Evolutionary conservation across 1,140 invertebrate species (phyloP).

Genomic region (Phocides pigmalion): DNA sequence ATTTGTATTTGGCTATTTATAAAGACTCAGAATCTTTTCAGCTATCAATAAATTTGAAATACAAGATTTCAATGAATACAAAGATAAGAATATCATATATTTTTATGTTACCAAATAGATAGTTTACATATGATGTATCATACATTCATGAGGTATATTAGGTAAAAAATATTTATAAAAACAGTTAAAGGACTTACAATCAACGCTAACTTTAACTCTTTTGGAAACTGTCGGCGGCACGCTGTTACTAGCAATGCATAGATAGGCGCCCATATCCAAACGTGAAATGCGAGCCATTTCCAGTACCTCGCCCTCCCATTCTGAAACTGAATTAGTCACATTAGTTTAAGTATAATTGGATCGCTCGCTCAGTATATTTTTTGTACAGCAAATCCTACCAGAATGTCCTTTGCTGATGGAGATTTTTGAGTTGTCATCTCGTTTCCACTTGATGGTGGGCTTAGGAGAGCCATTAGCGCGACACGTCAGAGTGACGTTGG

Average conservation of each 20-base stretch:
- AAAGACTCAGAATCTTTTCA: too few relatives aligned
- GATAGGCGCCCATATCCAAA: constrained; percentile 95
- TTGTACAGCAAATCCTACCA: constrained; percentile 82
- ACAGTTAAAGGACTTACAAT: constrained; percentile 90
- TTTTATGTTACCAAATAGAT: too few relatives aligned
- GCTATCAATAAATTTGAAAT: too few relatives aligned
- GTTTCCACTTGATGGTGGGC: constrained; percentile 95
- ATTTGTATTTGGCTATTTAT: too few relatives aligned
- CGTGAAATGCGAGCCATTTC: constrained; percentile 94
- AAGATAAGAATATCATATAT: too few relatives aligned
- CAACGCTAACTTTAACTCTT: constrained; percentile 96
- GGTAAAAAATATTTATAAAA: neutral
- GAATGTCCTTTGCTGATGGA: constrained; percentile 91
- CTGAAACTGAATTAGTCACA: constrained; percentile 85
- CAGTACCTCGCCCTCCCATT: constrained; percentile 93
- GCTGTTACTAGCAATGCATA: constrained; percentile 93
- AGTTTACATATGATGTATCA: too few relatives aligned
- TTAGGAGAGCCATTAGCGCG: constrained; percentile 94
- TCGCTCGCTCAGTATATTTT: constrained; percentile 34
- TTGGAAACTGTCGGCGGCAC: constrained; percentile 93
- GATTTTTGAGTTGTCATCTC: constrained; percentile 93
- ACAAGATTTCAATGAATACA: too few relatives aligned
- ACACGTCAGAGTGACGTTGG: constrained; percentile 94
- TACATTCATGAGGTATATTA: too few relatives aligned
- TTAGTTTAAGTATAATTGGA: constrained; percentile 30